Percentiles rank a stretch among this genome's conserved stretches.
phyloP scores from a whole-genome alignment of 2,797 vertebrate genomes.

The Chromobotia macracanthus region DNA sequence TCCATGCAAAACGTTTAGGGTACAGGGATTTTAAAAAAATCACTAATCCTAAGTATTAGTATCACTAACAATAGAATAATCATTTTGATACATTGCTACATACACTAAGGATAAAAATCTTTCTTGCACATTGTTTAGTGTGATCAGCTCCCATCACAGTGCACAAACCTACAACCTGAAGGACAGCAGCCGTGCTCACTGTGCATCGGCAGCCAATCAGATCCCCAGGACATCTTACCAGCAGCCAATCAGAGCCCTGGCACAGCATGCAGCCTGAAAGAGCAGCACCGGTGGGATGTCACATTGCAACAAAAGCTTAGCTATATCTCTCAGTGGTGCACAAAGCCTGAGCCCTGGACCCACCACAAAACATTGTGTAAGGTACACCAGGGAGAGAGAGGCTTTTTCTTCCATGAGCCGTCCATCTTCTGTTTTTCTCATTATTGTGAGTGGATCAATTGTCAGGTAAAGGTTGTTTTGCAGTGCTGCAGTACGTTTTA shows the following conservation, averaged over 20 bases:
- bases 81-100: too few relatives aligned
- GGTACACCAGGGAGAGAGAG: conserved; percentile 5
- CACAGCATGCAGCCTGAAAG: conserved; percentile 42
- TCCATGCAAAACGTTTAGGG: too few relatives aligned
- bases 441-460: conserved; percentile 23
- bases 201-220: conserved; percentile 53
- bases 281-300: conserved; percentile 50
- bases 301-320: conserved; percentile 47
- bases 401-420: conserved; percentile 15
- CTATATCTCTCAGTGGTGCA: conserved; percentile 46
- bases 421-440: conserved; percentile 28
- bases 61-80: too few relatives aligned
- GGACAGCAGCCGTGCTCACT: conserved; percentile 30
- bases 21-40: too few relatives aligned
- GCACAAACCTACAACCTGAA: conserved; percentile 34
- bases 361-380: conserved; percentile 42
- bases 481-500: conserved; percentile 3
- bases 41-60: too few relatives aligned
- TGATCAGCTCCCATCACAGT: conserved; percentile 10
- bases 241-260: conserved; percentile 52
- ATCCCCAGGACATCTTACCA: conserved; percentile 37
- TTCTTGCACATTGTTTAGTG: too few relatives aligned
- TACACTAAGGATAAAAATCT: background rate
- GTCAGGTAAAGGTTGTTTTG: conserved; percentile 39
- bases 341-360: conserved; percentile 23